Evolutionary conservation across 2,113 vertebrate species (phyloP).

Genomic region (Pelmatolapia mariae): DNA sequence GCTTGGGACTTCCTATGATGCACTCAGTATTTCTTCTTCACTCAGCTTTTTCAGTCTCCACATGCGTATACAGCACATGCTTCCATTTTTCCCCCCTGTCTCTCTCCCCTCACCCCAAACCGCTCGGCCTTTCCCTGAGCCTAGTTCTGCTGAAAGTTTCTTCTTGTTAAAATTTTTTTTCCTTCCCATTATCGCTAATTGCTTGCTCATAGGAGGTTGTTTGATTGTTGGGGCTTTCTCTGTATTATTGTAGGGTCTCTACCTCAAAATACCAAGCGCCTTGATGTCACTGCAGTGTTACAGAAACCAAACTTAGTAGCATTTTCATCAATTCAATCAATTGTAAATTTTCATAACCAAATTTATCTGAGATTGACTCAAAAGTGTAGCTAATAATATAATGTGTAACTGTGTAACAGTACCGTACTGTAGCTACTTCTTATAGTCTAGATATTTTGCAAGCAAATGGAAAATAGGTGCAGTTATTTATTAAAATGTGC

Average conservation of each 20-base stretch:
- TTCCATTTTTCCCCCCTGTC: rapidly evolving
- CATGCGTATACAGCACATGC: background rate
- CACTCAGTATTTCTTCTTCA: background rate
- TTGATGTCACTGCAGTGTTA: background rate
- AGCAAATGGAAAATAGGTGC: background rate
- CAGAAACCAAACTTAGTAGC: background rate
- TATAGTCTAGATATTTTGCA: background rate
- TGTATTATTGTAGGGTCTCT: background rate
- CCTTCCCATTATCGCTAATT: background rate
- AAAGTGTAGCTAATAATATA: background rate
- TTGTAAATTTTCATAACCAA: background rate
- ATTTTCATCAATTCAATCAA: background rate
- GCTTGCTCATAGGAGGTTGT: background rate
- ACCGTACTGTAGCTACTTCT: background rate
- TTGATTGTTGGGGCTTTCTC: background rate
- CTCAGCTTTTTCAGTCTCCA: background rate
- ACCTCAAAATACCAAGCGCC: background rate
- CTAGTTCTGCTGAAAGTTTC: background rate
- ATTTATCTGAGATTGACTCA: background rate
- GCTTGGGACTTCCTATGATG: background rate
- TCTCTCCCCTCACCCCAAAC: background rate
- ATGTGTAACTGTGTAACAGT: background rate
- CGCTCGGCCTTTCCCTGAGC: background rate
- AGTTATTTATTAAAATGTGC: background rate
- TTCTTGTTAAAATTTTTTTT: background rate